Conservation (phyloP, 2,888 invertebrate genomes). For the Agapostemon virescens region DNA sequence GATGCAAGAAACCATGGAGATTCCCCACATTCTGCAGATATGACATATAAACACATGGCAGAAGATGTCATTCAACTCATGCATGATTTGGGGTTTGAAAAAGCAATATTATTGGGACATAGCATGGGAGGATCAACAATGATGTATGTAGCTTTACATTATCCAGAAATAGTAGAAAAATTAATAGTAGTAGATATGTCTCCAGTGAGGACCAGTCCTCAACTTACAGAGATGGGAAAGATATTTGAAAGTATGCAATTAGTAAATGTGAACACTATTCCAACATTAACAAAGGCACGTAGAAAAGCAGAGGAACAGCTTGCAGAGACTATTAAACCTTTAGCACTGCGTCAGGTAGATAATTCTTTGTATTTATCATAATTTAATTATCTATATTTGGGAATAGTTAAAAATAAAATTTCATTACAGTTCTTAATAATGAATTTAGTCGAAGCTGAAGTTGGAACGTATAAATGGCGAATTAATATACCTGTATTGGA, state of each 20-base stretch:
- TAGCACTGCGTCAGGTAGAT: constrained; percentile 82
- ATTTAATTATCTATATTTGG: not conserved
- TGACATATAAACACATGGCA: constrained; percentile 88
- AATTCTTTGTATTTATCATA: not conserved
- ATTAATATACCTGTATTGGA: constrained; percentile 89
- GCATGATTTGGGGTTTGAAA: constrained; percentile 84
- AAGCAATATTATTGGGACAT: constrained; percentile 90
- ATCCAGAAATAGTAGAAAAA: constrained; percentile 85
- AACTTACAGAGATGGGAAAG: constrained; percentile 84
- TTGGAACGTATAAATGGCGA: constrained; percentile 87
- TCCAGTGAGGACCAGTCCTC: constrained; percentile 85
- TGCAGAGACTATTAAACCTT: constrained; percentile 82
- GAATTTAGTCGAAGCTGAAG: constrained; percentile 88
- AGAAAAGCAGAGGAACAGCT: constrained; percentile 86
- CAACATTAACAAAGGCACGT: constrained; percentile 87
- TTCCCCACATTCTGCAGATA: constrained; percentile 89
- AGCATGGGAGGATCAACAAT: constrained; percentile 97
- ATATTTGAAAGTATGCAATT: constrained; percentile 86
- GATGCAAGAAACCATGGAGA: constrained; percentile 98
- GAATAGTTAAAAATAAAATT: constrained; percentile 45
- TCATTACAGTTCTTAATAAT: constrained; percentile 85
- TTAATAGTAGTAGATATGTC: constrained; percentile 88
- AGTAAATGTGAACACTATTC: constrained; percentile 83
- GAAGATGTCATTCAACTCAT: constrained; percentile 87
- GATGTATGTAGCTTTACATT: constrained; percentile 90